Conservation (phyloP, 2,113 vertebrate species). For the Ailuropoda melanoleuca region DNA sequence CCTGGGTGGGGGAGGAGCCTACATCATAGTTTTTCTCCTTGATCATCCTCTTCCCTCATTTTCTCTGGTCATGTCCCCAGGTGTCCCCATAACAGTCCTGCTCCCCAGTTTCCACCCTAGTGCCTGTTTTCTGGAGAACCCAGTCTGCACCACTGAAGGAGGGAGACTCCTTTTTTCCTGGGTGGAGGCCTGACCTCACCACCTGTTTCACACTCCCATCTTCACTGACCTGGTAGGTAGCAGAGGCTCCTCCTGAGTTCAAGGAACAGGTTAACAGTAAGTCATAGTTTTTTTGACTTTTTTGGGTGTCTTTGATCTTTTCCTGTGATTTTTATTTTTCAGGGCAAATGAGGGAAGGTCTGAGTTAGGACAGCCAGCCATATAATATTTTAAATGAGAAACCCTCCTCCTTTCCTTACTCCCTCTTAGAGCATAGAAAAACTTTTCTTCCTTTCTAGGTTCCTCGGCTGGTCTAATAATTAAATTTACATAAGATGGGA, state of each 20-base stretch:
- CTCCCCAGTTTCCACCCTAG: neutral
- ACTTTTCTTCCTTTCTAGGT: neutral
- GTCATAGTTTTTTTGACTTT: neutral
- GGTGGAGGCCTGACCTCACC: neutral
- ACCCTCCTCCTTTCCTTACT: neutral
- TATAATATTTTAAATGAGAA: conserved; percentile 8
- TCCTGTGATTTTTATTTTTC: neutral
- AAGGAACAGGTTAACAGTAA: neutral
- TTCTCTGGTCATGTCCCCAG: neutral
- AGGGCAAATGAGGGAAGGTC: neutral
- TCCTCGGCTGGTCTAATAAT: neutral
- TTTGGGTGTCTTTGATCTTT: neutral
- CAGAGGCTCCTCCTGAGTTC: neutral
- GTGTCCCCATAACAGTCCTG: no score
- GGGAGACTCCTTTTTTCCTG: neutral
- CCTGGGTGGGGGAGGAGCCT: neutral
- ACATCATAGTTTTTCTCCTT: neutral
- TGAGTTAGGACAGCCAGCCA: neutral
- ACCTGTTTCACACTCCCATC: neutral
- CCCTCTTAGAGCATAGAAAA: neutral
- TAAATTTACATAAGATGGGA: neutral
- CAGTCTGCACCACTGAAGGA: neutral
- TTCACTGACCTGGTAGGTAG: neutral
- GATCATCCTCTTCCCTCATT: neutral
- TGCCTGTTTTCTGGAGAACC: neutral